Conservation (phyloP, 23 tunicate species). For the Diplosoma virens region DNA sequence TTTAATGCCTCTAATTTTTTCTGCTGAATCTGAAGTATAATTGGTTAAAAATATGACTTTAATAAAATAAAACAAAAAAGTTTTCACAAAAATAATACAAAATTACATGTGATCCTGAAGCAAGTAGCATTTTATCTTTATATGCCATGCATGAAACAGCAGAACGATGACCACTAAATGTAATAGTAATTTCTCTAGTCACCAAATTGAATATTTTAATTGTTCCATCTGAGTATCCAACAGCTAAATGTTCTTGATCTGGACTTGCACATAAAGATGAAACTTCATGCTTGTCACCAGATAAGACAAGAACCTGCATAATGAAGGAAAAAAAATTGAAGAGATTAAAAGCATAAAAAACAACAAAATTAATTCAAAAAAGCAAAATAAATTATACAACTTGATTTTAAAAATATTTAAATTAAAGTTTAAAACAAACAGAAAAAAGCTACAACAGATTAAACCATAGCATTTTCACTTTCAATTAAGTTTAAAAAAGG, state of each 20-base stretch:
- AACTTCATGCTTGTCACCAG: slow-evolving; percentile 71
- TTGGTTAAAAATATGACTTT: too few species aligned
- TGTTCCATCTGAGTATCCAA: slow-evolving; percentile 78
- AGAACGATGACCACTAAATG: slow-evolving; percentile 75
- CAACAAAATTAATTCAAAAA: not conserved
- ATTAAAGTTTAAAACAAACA: too few species aligned
- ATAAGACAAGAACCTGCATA: slow-evolving; percentile 56
- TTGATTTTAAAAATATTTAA: not conserved
- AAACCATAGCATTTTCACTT: too few species aligned
- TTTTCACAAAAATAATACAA: too few species aligned
- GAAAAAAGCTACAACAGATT: too few species aligned
- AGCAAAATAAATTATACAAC: not conserved
- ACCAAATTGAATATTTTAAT: slow-evolving; percentile 57
- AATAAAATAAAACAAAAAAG: too few species aligned
- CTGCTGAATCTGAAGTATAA: too few species aligned
- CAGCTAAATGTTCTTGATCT: slow-evolving; percentile 57
- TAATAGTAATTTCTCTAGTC: slow-evolving; percentile 54
- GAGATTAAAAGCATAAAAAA: not conserved
- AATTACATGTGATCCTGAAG: slow-evolving; percentile 84
- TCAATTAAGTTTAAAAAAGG: too few species aligned
- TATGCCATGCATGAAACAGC: slow-evolving; percentile 64
- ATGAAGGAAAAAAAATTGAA: not conserved
- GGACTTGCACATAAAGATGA: slow-evolving; percentile 57
- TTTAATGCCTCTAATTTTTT: too few species aligned
- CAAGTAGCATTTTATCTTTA: slow-evolving; percentile 69